phyloP scores from a whole-genome alignment of 1,140 invertebrate genomes.

The Meloidogyne chitwoodi region DNA sequence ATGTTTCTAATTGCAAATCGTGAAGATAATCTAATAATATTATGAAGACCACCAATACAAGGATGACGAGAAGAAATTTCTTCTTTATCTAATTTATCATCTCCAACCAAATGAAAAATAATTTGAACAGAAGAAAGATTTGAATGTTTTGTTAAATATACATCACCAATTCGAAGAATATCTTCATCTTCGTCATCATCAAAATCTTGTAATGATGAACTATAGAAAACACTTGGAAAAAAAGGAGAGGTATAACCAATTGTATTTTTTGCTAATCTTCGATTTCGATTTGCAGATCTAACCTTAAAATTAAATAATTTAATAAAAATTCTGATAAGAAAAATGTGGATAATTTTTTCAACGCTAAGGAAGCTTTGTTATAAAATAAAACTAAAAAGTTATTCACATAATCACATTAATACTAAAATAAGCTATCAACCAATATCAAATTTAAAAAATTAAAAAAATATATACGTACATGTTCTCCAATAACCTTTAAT shows the following conservation, averaged over 20 bases:
- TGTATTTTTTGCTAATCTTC: background rate
- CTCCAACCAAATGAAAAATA: slow-evolving; percentile 82
- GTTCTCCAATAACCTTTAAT: slow-evolving; percentile 65
- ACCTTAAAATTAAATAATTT: background rate
- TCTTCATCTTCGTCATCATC: slow-evolving; percentile 45
- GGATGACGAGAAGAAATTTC: slow-evolving; percentile 93
- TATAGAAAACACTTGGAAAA: background rate
- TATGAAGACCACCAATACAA: slow-evolving; percentile 85
- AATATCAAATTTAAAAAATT: no score
- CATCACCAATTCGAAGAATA: slow-evolving; percentile 74
- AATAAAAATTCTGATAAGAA: no score
- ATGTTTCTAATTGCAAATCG: slow-evolving; percentile 85
- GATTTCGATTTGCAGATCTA: background rate
- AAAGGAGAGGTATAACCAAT: background rate
- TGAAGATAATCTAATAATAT: slow-evolving; percentile 88
- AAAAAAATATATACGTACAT: slow-evolving; percentile 17
- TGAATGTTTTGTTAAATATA: slow-evolving; percentile 88
- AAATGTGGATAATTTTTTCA: no score
- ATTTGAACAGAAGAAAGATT: slow-evolving; percentile 71
- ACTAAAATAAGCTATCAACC: no score
- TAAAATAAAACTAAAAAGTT: no score
- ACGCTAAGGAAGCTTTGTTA: no score
- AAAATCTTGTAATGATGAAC: background rate
- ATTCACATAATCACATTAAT: no score
- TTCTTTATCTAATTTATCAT: slow-evolving; percentile 51